Evolutionary conservation across 2,797 vertebrate genomes (phyloP).

Genomic region (Anguilla megastoma): DNA sequence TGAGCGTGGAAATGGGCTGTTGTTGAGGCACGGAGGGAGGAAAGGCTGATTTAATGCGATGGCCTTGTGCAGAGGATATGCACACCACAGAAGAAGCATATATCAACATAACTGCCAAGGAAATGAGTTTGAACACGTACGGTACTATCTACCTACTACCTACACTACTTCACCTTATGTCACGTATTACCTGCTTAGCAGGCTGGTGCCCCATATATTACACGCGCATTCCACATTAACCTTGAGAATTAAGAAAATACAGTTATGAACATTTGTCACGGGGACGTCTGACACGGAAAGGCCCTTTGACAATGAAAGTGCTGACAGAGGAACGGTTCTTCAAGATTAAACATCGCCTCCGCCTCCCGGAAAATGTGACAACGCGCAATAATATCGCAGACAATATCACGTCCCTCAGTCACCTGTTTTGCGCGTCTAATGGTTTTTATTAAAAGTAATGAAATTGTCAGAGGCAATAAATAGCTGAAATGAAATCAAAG

Average conservation of each 20-base stretch:
- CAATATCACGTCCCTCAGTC: neutral
- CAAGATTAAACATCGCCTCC: slow-evolving; percentile 2
- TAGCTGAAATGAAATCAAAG: slow-evolving; percentile 37
- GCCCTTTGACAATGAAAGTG: slow-evolving; percentile 5
- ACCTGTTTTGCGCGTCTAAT: slow-evolving; percentile 26
- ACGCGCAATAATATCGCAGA: neutral
- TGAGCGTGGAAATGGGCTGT: neutral
- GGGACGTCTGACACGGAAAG: neutral
- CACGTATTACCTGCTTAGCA: neutral
- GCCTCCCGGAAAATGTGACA: neutral
- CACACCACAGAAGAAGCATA: slow-evolving; percentile 21
- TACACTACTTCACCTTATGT: neutral
- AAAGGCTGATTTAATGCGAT: slow-evolving; percentile 34
- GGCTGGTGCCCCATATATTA: neutral
- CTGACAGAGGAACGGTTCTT: slow-evolving; percentile 3
- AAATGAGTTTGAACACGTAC: neutral
- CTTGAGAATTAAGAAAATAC: slow-evolving; percentile 18
- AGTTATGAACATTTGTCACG: neutral
- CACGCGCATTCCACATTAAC: neutral
- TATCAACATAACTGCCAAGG: neutral
- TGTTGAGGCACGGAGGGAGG: slow-evolving; percentile 23
- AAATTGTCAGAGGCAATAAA: slow-evolving; percentile 24
- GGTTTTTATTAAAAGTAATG: slow-evolving; percentile 39
- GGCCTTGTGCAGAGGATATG: slow-evolving; percentile 31
- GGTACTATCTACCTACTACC: neutral